Percentiles rank a stretch among this genome's conserved stretches.
These are phyloP conservation scores for Drosophila nasuta DNA, from an alignment of 1,140 invertebrate genomes.

Conservation along the genomic window DNA sequence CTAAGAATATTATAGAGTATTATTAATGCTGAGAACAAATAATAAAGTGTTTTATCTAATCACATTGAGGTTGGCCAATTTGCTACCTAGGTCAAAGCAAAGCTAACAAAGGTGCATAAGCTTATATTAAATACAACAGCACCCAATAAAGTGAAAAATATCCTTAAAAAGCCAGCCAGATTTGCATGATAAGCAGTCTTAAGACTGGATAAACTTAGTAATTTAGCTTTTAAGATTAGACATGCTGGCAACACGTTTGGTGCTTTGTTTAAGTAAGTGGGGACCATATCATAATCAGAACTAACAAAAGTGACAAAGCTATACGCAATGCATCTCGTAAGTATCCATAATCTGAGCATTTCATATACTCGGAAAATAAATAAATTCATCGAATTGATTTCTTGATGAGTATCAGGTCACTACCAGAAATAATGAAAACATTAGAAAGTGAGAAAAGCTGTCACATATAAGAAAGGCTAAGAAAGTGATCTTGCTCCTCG, in stretches of 20 bases:
- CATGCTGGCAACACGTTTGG: slow-evolving; percentile 1
- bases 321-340: background rate
- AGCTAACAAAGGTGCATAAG: background rate
- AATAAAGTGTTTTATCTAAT: slow-evolving; percentile 4
- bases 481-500: too few species aligned
- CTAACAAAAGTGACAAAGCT: slow-evolving; percentile 3
- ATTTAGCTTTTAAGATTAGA: slow-evolving; percentile 34
- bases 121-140: background rate
- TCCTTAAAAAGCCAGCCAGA: slow-evolving; percentile 12
- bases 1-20: too few species aligned
- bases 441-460: too few species aligned
- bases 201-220: background rate
- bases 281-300: background rate
- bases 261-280: slow-evolving; percentile 19
- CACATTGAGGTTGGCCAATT: background rate
- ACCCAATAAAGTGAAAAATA: background rate
- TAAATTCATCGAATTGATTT: background rate
- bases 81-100: slow-evolving; percentile 12
- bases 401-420: background rate
- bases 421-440: too few species aligned
- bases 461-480: too few species aligned
- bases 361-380: background rate
- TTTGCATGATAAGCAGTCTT: slow-evolving; percentile 27
- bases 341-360: background rate
- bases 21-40: too few species aligned